Base-by-base conservation (phyloP, 2,888 invertebrate genomes). In the Drosophila suboccidentalis region DNA sequence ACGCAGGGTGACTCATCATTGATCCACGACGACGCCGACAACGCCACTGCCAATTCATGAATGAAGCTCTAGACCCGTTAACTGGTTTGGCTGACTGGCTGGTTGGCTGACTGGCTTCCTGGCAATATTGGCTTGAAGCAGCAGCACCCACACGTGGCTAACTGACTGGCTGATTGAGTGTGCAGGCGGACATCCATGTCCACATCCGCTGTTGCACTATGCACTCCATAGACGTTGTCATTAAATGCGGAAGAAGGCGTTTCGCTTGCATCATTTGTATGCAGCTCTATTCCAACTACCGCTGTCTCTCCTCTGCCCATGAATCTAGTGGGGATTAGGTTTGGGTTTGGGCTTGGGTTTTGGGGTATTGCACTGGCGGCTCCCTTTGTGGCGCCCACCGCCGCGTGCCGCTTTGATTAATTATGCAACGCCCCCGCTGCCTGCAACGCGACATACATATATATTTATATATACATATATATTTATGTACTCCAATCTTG, bases 241-340 rank as follows among this genome's bases (percentile, higher is more conserved):
- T 82, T 80, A 75, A 86, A 83, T 82, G 80, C 86, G 86, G 86
- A 88, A 86, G 87, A 83, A 78, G 88, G 86, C 85, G 85, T 85
- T 81, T 68, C 46, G 65, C 51, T 59, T 65, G 53, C 61, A 81
- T 62, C 75, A 80, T 85, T 83, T 79, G 83, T 83, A 81, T 83
- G 86, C 86, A 71, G 62, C 63, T 59, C 65, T 62, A 43, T 55
- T 19, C 34, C 60, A 39, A 17, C 47, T 22, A 29, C 58, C 46
- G 17, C 17, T 34, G 19, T 17, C 32, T 38, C 17, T 34, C 11
- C 26, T 38, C 19, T 38, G 46, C 36, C 11, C 26, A 29, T 39
- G 11, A 55, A 69, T 70, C 79, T 80, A 71, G 66, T 57, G 66
- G 86, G 82, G 86, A 85, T 69, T 75, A 64, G 60, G 39, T 58